Conservation (phyloP, 2,888 invertebrate species). For the Hypolimnas misippus region DNA sequence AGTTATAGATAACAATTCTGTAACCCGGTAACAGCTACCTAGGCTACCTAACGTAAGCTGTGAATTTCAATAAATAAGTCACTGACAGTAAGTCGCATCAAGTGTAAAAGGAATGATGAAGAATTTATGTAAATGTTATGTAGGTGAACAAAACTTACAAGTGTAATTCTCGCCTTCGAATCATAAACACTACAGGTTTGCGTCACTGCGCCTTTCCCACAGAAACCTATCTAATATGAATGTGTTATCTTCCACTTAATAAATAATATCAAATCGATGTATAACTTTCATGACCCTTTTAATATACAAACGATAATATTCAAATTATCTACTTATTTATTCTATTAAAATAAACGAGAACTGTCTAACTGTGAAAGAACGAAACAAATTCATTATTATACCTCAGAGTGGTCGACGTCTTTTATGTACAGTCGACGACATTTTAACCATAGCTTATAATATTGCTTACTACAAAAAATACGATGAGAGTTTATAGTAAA, state of each 20-base stretch:
- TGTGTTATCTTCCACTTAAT: slow-evolving; percentile 33
- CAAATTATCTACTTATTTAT: slow-evolving; percentile 42
- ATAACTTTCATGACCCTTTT: slow-evolving; percentile 34
- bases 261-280: slow-evolving; percentile 37
- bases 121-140: too few species aligned
- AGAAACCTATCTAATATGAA: slow-evolving; percentile 27
- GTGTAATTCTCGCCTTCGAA: too few species aligned
- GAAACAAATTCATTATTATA: slow-evolving; percentile 40
- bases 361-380: slow-evolving; percentile 37
- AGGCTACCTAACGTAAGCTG: too few species aligned
- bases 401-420: slow-evolving; percentile 14
- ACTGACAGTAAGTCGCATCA: too few species aligned
- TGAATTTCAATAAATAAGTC: too few species aligned
- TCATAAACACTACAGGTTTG: slow-evolving; percentile 3
- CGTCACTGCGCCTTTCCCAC: slow-evolving; percentile 8
- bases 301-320: slow-evolving; percentile 44
- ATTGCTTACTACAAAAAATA: too few species aligned
- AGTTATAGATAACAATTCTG: too few species aligned
- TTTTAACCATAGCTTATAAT: not conserved
- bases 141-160: too few species aligned
- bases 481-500: too few species aligned
- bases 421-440: slow-evolving; percentile 17
- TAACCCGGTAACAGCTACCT: too few species aligned
- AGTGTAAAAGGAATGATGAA: too few species aligned
- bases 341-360: slow-evolving; percentile 47